These are phyloP conservation scores for Crioceris asparagi DNA, from an alignment of 2,888 invertebrate genomes.

Conservation along the genomic window DNA sequence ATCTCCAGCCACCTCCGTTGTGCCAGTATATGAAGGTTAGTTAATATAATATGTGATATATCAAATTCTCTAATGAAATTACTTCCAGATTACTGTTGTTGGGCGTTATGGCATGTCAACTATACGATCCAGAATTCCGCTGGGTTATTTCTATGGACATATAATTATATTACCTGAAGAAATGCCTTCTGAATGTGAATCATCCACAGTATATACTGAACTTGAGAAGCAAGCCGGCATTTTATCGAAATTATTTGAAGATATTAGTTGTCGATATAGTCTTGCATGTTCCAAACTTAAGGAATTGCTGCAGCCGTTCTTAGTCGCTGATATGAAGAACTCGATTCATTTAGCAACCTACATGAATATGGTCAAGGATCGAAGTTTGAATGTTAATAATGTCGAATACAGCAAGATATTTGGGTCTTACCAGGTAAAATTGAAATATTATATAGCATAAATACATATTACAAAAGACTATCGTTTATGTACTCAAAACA, in stretches of 20 bases:
- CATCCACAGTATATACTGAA: slow-evolving; percentile 31
- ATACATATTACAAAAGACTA: too few species aligned
- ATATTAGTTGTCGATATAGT: slow-evolving; percentile 70
- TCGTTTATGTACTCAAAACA: too few species aligned
- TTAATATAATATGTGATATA: slow-evolving; percentile 1
- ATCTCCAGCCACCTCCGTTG: slow-evolving; percentile 82
- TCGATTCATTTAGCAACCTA: slow-evolving; percentile 77
- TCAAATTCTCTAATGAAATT: background rate
- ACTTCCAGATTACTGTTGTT: slow-evolving; percentile 69
- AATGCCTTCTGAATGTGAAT: slow-evolving; percentile 33
- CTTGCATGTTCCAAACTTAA: slow-evolving; percentile 77
- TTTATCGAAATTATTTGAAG: slow-evolving; percentile 61
- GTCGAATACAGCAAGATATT: slow-evolving; percentile 42
- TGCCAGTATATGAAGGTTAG: slow-evolving; percentile 79
- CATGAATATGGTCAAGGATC: slow-evolving; percentile 44
- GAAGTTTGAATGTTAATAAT: slow-evolving; percentile 26
- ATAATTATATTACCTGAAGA: slow-evolving; percentile 58
- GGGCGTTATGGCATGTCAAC: slow-evolving; percentile 88
- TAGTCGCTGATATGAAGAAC: slow-evolving; percentile 71
- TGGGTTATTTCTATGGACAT: slow-evolving; percentile 91
- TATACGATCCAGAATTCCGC: slow-evolving; percentile 78
- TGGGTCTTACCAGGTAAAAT: slow-evolving; percentile 42
- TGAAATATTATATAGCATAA: too few species aligned
- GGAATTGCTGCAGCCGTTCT: slow-evolving; percentile 64
- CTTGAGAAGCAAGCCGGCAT: slow-evolving; percentile 51